Percentiles rank a stretch among this genome's conserved stretches.
phyloP scores from a whole-genome alignment of 2,797 vertebrate species.

The Rhynchonycteris naso region DNA sequence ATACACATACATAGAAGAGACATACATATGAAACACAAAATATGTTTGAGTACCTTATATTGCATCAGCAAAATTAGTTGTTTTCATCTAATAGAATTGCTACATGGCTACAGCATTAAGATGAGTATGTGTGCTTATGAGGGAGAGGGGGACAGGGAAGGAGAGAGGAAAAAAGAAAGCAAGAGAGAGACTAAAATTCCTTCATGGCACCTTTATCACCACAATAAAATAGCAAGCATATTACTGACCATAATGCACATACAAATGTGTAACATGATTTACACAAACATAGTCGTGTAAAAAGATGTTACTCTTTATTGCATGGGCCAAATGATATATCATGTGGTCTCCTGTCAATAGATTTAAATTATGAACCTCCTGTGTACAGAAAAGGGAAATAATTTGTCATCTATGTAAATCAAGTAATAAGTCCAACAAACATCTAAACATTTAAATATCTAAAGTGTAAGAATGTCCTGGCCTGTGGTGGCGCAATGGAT shows the following conservation, averaged over 20 bases:
- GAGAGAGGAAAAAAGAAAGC: neutral
- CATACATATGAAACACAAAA: conserved; percentile 20
- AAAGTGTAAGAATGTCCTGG: neutral
- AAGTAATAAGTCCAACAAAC: neutral
- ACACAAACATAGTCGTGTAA: conserved; percentile 34
- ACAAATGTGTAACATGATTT: neutral
- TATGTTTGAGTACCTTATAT: neutral
- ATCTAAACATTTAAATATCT: conserved; percentile 5
- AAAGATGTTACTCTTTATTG: conserved; percentile 48
- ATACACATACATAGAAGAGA: neutral
- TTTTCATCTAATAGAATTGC: conserved; percentile 2
- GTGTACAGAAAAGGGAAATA: neutral
- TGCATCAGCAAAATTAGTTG: neutral
- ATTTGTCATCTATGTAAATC: neutral
- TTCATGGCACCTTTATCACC: neutral
- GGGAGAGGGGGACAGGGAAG: neutral
- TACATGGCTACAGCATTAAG: conserved; percentile 8
- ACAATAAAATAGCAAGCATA: neutral
- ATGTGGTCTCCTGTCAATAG: neutral
- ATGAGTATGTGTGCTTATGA: neutral
- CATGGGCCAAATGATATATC: neutral
- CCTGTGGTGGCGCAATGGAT: no score
- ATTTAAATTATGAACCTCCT: conserved; percentile 50
- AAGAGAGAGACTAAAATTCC: neutral
- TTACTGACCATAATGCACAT: neutral